These are phyloP conservation scores for Nasua narica DNA, from an alignment of 2,797 vertebrate species.

Conservation along the genomic window DNA sequence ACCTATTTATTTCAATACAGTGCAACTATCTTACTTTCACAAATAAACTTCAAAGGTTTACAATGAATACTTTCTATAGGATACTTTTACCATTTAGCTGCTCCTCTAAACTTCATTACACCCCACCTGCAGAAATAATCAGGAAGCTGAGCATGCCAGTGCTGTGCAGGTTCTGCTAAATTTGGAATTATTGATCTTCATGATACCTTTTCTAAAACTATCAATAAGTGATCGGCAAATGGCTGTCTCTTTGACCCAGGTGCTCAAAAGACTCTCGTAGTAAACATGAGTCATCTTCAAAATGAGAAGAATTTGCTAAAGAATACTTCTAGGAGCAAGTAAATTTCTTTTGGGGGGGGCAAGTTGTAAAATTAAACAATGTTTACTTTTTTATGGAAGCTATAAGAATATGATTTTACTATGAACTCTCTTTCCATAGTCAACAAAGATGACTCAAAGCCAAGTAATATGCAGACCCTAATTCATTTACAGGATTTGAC, in stretches of 20 bases:
- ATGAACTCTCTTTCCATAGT: neutral
- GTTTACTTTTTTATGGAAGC: neutral
- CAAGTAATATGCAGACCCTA: neutral
- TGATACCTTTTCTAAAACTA: neutral
- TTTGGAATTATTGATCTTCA: neutral
- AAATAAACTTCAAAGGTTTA: neutral
- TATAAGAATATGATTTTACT: neutral
- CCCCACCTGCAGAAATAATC: neutral
- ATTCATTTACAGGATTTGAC: neutral
- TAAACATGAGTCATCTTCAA: neutral
- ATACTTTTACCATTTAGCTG: neutral
- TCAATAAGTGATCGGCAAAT: neutral
- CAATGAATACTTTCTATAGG: neutral
- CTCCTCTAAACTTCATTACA: neutral
- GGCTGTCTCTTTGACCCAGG: neutral
- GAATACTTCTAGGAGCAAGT: neutral
- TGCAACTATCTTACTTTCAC: neutral
- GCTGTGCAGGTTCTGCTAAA: neutral
- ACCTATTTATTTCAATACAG: neutral
- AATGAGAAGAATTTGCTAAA: neutral
- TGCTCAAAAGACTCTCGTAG: neutral
- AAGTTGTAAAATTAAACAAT: neutral
- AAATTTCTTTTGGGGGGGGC: neutral
- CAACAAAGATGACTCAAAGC: neutral
- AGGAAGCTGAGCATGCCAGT: neutral